These are phyloP conservation scores for Sebastes glaucus DNA, from an alignment of 2,797 vertebrate species.

Conservation along the genomic window DNA sequence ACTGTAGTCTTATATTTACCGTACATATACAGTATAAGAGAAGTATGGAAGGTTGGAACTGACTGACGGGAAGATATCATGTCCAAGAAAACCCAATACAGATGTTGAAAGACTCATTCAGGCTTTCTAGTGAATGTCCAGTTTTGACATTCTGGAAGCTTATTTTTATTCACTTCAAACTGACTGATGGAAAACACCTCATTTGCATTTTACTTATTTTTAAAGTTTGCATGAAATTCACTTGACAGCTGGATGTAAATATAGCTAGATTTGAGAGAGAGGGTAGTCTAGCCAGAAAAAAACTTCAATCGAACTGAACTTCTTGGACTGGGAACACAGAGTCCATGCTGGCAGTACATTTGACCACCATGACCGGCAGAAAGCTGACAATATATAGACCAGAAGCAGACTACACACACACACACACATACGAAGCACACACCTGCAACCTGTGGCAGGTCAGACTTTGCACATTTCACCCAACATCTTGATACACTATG, in stretches of 20 bases:
- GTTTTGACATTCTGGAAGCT: not conserved
- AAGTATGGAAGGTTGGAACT: not conserved
- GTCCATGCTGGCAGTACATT: slow-evolving; percentile 31
- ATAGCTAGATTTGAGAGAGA: slow-evolving; percentile 1
- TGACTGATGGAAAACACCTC: not conserved
- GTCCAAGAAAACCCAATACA: not conserved
- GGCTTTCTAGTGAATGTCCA: not conserved
- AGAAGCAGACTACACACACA: not conserved
- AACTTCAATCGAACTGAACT: not conserved
- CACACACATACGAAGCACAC: not conserved
- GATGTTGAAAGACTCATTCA: not conserved
- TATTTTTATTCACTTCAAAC: not conserved
- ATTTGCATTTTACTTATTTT: slow-evolving; percentile 18
- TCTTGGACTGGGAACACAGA: slow-evolving; percentile 21
- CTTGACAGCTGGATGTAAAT: slow-evolving; percentile 30
- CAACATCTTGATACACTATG: not conserved
- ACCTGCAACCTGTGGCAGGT: not conserved
- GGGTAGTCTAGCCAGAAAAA: not conserved
- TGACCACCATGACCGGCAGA: slow-evolving; percentile 15
- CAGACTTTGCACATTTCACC: not conserved
- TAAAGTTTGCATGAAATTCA: slow-evolving; percentile 30
- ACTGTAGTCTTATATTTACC: not conserved
- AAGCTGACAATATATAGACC: not conserved
- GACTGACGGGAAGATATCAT: not conserved
- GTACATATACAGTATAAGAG: not conserved